Base-by-base conservation (phyloP, 2,113 vertebrate species). In the Aspidoscelis tigris region DNA sequence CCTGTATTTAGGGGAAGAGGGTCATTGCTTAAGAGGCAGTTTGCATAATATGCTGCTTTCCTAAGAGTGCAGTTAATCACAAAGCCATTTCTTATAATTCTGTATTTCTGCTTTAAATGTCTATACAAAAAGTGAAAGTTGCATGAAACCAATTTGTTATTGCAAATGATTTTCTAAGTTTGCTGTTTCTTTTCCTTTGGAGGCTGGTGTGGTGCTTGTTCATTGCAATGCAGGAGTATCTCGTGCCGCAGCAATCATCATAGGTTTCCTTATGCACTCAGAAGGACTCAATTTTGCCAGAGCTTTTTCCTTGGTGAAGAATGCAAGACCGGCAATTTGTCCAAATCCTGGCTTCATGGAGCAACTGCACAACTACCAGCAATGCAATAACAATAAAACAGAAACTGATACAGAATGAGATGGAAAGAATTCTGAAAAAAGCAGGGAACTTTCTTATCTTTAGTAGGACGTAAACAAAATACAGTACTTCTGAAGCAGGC, bases 201-300 rank as follows among this genome's bases (percentile, higher is more conserved):
- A 99, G 99, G 97, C 95, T 86, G 97, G 98, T 0, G 96, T 97
- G 65, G 97, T 99, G 24, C 92, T 99, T 86, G 97, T 99, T 82
- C 99, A 99, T 93, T 99, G 99, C 76, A 99, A 99, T 20, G 95
- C 98, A 16, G 99, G 98, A 61, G 97, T 98, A 82, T 99, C 99
- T 41, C 96, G 98, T 50, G 97, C 98, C 9, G 97, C 98, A 0
- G 95, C 98, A 0, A 91, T 99, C 76, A 92, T 98, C 86, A 97
- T 97, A 44, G 98, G 98, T 76, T 99, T 98, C 94, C 93, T 99
- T 83, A 99, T 99, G 97, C 94, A 95, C 78, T 96, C 94, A 50
- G 97, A 99, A 76, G 92, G 96, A 89, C 96, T 96, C 83, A 94
- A 93, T 79, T 98, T 99, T 90, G 91, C 96, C 11, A 96, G 89